Conservation (phyloP, 2,113 vertebrate genomes). For the Crotalus viridis region DNA sequence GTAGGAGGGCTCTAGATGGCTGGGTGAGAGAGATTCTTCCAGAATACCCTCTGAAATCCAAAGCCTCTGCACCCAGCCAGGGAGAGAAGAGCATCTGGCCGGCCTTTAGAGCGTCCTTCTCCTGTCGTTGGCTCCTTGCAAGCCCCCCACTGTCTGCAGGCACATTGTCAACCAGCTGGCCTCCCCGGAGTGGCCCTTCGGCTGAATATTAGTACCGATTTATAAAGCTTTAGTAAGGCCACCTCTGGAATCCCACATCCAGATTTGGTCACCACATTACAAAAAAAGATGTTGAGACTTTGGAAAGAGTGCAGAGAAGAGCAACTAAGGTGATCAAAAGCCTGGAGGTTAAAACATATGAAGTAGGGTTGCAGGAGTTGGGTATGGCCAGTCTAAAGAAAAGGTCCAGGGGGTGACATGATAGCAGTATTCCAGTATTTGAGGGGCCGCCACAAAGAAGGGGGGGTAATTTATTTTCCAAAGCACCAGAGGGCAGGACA, state of each 20-base stretch:
- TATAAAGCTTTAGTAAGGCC: not conserved
- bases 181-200: not conserved
- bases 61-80: too few species aligned
- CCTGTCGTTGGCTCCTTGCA: not conserved
- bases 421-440: not conserved
- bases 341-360: not conserved
- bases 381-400: not conserved
- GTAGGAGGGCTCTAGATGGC: not conserved
- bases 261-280: not conserved
- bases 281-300: not conserved
- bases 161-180: not conserved
- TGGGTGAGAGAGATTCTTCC: not conserved
- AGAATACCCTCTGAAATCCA: not conserved
- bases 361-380: not conserved
- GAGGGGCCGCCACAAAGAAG: not conserved
- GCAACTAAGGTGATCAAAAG: not conserved
- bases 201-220: fast-evolving
- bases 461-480: not conserved
- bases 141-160: too few species aligned
- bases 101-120: not conserved
- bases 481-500: not conserved
- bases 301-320: not conserved
- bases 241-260: not conserved
- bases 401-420: not conserved
- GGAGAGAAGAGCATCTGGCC: too few species aligned